These are phyloP conservation scores for Caloenas nicobarica DNA, from an alignment of 2,113 vertebrate species.

Conservation along the genomic window DNA sequence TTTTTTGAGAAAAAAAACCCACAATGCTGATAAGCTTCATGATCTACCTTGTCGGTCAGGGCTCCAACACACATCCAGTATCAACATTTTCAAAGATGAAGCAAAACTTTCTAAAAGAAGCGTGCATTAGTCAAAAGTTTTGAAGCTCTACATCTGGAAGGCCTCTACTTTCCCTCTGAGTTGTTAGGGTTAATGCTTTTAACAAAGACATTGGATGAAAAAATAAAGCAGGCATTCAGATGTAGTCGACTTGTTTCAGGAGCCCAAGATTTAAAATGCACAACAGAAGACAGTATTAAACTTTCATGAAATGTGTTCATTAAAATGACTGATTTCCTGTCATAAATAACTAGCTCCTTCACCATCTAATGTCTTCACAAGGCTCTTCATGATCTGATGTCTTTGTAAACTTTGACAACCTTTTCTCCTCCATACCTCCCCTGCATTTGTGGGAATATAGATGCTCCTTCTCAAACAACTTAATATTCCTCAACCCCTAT, in stretches of 20 bases:
- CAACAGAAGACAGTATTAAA: not conserved
- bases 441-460: not conserved
- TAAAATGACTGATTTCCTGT: not conserved
- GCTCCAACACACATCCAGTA: not conserved
- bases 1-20: not conserved
- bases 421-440: not conserved
- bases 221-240: not conserved
- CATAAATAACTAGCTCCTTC: not conserved
- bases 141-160: not conserved
- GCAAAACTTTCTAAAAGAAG: not conserved
- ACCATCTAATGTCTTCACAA: not conserved
- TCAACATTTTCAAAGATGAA: not conserved
- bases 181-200: not conserved
- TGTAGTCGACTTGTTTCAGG: not conserved
- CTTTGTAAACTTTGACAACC: slow-evolving; percentile 6
- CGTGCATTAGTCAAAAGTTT: not conserved
- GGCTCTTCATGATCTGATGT: not conserved
- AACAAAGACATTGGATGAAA: not conserved
- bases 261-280: not conserved
- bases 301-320: slow-evolving; percentile 41
- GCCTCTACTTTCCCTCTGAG: not conserved
- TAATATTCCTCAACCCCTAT: not conserved
- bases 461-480: not conserved
- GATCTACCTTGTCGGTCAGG: not conserved
- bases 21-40: not conserved